Evolutionary conservation across 2,888 invertebrate genomes (phyloP).

Genomic region (Dorcus parallelipipedus): DNA sequence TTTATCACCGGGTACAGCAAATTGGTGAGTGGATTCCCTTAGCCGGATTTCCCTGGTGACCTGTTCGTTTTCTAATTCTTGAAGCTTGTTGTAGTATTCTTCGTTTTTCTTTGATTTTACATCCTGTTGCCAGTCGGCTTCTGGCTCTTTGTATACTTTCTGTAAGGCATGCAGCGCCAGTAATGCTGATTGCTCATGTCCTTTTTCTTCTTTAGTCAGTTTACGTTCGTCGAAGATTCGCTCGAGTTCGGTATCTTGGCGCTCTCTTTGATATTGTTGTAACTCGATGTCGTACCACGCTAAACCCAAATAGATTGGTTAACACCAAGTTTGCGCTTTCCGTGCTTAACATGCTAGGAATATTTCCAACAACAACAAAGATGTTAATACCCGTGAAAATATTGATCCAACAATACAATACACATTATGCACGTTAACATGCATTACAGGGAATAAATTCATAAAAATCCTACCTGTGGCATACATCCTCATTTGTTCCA

Average conservation of each 20-base stretch:
- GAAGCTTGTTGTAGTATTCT: slow-evolving; percentile 78
- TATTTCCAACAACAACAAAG: slow-evolving; percentile 12
- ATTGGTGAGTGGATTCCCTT: slow-evolving; percentile 76
- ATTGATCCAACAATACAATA: slow-evolving; percentile 23
- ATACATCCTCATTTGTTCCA: slow-evolving; percentile 10
- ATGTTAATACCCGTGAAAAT: not conserved
- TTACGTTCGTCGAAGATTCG: slow-evolving; percentile 83
- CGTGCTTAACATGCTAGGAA: not conserved
- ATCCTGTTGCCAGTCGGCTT: slow-evolving; percentile 82
- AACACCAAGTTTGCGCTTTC: not conserved
- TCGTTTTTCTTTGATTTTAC: slow-evolving; percentile 79
- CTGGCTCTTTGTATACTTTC: slow-evolving; percentile 66
- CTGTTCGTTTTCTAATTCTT: slow-evolving; percentile 81
- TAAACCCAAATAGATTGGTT: slow-evolving; percentile 40
- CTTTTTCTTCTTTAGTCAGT: slow-evolving; percentile 65
- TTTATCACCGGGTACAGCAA: slow-evolving; percentile 81
- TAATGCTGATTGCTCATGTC: slow-evolving; percentile 35
- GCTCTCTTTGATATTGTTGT: slow-evolving; percentile 77
- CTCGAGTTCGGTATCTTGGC: slow-evolving; percentile 80
- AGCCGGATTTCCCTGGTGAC: slow-evolving; percentile 76
- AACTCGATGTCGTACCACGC: slow-evolving; percentile 93
- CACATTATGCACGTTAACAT: slow-evolving; percentile 30
- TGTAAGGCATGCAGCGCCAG: slow-evolving; percentile 49
- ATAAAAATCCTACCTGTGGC: slow-evolving; percentile 17
- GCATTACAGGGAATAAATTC: slow-evolving; percentile 5